Conservation (phyloP, 2,113 vertebrate genomes). For the Lipophrys pholis region DNA sequence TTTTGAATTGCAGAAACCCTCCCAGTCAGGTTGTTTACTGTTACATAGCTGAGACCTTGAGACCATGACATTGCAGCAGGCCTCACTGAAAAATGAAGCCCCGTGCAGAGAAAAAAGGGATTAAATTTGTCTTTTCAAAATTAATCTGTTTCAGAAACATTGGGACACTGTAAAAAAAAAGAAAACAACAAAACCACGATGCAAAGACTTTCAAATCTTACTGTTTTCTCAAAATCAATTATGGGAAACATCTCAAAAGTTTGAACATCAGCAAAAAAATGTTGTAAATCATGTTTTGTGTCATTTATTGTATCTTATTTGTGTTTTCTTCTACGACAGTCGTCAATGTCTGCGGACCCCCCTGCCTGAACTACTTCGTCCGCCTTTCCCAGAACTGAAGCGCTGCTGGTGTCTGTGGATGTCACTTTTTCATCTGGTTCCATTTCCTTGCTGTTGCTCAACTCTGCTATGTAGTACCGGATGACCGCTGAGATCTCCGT, state of each 20-base stretch:
- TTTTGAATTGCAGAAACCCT: constrained; percentile 24
- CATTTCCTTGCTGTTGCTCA: constrained; percentile 40
- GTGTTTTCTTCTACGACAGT: not conserved
- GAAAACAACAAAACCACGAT: no score
- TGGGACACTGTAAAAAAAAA: no score
- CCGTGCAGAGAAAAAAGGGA: not conserved
- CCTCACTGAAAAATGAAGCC: not conserved
- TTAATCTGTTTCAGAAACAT: not conserved
- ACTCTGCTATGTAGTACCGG: constrained; percentile 16
- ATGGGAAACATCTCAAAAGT: no score
- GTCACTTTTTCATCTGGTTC: not conserved
- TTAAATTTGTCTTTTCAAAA: not conserved
- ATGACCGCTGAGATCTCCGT: constrained; percentile 15
- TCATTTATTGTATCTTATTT: not conserved
- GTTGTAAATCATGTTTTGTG: no score
- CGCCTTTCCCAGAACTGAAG: not conserved
- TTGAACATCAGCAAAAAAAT: no score
- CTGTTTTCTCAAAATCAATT: no score
- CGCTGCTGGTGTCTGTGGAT: not conserved
- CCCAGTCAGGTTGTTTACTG: not conserved
- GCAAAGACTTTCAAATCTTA: no score
- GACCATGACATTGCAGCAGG: not conserved
- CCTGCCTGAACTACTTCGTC: not conserved
- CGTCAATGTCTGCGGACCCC: constrained; percentile 41
- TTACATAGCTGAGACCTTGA: no score